phyloP scores from a whole-genome alignment of 2,797 vertebrate genomes.

The Coracias cyanogaster region DNA sequence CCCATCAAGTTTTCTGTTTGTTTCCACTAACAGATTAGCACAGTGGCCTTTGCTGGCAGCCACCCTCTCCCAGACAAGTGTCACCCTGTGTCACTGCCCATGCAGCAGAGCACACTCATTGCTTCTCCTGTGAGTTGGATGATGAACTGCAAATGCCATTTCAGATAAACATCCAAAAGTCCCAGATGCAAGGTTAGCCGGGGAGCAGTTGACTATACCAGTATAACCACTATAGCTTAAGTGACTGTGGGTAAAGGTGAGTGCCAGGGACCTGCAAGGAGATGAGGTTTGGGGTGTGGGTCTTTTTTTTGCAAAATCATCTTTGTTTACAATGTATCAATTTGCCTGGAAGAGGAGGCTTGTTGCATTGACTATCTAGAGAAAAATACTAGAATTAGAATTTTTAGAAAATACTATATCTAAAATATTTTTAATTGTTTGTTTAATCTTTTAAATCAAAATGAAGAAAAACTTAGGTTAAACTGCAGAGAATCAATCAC shows the following conservation, averaged over 20 bases:
- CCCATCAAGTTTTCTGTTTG: background rate
- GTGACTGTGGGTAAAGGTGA: background rate
- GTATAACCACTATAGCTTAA: background rate
- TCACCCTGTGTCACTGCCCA: background rate
- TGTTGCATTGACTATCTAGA: background rate
- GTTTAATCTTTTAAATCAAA: background rate
- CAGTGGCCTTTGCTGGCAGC: background rate
- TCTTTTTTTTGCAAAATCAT: background rate
- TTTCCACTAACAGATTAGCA: background rate
- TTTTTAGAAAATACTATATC: background rate
- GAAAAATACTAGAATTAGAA: background rate
- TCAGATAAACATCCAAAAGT: background rate
- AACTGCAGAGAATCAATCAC: background rate
- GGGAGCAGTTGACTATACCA: background rate
- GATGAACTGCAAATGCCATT: slow-evolving; percentile 6
- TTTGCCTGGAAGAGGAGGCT: background rate
- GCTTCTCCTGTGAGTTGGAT: background rate
- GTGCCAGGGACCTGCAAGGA: background rate
- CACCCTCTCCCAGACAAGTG: background rate
- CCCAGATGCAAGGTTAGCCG: background rate
- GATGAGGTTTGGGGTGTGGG: background rate
- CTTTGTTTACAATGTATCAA: background rate
- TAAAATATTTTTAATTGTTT: background rate
- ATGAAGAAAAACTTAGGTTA: background rate
- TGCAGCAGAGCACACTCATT: background rate